These are phyloP conservation scores for Nymphicus hollandicus DNA, from an alignment of 2,113 vertebrate genomes.

Conservation along the genomic window DNA sequence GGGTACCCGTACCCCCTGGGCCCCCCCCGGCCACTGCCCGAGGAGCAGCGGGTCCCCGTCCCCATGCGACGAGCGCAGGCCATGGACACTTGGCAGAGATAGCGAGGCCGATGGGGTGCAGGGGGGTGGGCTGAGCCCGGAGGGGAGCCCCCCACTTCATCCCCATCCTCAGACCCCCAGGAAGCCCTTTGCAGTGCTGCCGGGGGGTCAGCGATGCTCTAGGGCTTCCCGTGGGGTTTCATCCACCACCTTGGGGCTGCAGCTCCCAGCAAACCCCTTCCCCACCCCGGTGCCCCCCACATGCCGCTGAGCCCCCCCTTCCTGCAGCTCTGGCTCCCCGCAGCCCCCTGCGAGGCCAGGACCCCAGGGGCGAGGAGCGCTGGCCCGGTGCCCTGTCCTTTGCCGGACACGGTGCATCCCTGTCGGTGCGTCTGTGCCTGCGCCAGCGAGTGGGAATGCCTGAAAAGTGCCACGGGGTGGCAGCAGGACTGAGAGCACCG, in stretches of 20 bases:
- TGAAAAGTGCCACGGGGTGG: conserved; percentile 14
- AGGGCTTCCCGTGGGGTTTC: neutral
- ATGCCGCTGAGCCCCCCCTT: rapidly evolving
- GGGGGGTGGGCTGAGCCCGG: neutral
- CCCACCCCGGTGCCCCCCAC: neutral
- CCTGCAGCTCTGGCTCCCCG: neutral
- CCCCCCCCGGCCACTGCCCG: conserved; percentile 48
- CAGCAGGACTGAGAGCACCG: conserved; percentile 35
- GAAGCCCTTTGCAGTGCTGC: neutral
- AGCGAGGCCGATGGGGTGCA: conserved; percentile 11
- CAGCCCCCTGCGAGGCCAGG: neutral
- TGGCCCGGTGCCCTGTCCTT: neutral
- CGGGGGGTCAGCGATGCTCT: rapidly evolving
- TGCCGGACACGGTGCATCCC: rapidly evolving
- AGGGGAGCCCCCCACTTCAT: neutral
- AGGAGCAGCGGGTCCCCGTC: conserved; percentile 63
- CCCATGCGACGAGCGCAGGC: conserved; percentile 69
- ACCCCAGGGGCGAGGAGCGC: neutral
- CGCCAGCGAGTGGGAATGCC: neutral
- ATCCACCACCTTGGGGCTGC: neutral
- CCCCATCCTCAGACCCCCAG: neutral
- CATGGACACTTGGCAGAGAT: conserved; percentile 85
- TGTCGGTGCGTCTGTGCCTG: neutral
- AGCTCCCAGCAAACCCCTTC: neutral
- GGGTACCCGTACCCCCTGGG: conserved; percentile 67